Percentiles rank a stretch among this genome's conserved stretches.
Conservation (phyloP, 2,888 invertebrate genomes). For the Orthosia cruda region DNA sequence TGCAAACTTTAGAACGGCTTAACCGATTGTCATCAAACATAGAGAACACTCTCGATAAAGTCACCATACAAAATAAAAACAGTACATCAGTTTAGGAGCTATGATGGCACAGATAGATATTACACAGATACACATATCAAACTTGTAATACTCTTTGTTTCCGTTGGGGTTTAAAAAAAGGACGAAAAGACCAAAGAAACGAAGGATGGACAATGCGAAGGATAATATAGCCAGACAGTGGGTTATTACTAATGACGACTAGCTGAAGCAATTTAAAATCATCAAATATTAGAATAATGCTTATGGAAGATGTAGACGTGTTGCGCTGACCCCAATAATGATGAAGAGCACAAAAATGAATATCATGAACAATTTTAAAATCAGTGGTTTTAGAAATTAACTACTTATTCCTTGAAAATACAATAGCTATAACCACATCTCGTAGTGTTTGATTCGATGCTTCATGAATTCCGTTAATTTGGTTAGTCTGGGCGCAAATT, state of each 20-base stretch:
- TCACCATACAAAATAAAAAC: too few species aligned
- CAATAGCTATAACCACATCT: neutral
- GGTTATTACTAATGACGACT: too few species aligned
- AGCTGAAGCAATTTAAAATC: too few species aligned
- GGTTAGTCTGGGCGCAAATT: neutral
- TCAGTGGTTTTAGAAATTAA: neutral
- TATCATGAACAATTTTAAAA: neutral
- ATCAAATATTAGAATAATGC: too few species aligned
- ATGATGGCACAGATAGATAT: too few species aligned
- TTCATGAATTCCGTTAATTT: slow-evolving; percentile 5
- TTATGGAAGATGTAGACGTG: neutral
- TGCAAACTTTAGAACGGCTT: neutral
- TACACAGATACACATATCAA: too few species aligned
- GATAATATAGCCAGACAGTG: too few species aligned
- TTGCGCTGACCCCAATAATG: neutral
- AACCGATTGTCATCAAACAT: too few species aligned
- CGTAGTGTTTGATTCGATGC: neutral
- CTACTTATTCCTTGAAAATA: neutral
- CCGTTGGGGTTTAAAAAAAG: too few species aligned
- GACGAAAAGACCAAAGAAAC: neutral
- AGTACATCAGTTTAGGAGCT: too few species aligned
- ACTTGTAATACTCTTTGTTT: too few species aligned
- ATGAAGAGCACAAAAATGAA: neutral
- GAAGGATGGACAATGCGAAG: neutral
- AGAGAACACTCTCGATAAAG: too few species aligned